Base-by-base conservation (phyloP, 2,797 vertebrate genomes). In the Chelon labrosus region DNA sequence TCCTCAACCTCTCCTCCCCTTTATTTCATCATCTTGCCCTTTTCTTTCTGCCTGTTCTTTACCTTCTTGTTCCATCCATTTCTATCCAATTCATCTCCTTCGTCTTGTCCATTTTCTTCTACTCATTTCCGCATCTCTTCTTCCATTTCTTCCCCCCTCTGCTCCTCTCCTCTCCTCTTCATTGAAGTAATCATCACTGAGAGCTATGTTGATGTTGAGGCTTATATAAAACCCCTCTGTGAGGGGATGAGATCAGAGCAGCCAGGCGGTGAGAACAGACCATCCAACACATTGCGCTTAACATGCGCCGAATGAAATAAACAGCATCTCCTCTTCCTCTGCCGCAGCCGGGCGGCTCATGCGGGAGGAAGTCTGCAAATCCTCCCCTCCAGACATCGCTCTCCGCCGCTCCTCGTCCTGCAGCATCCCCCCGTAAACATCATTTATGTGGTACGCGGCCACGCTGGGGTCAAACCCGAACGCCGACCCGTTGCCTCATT, bases 401-500 rank as follows among this genome's bases (percentile, higher is more conserved):
- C 63, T 61, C 46, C 1, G 12, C 19, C 63, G 7, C 69, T 71
- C 52, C 37, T 59, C 59, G 2, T 16, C 11, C 52, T 17, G 1
- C 56, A 44, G 37, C 55, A 17, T 47, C 51, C 52, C 20, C 50
- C 25, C 47, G 7, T 5, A 77, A 73, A 82, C 80, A 84, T 69
- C 5, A 59, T 73, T 82, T 77, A 65, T 42, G 52, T 51, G 59
- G 53, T 65, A 42, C 52, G 46, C 56, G 53, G 56, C 65, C 10
- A 5, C 19, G n/a, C 52, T 7, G 25, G 37, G 85, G 87, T 89
- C 85, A 80, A 9, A 69, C 25, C 41, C 10, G 3, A 44, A 62
- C 4, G 1, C 65, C 75, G 87, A 86, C 80, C 88, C 57, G 58
- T 85, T 79, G 68, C 75, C 84, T 92, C 85, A 84, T 91, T 90